phyloP scores from a whole-genome alignment of 2,113 vertebrate genomes.

The Saccopteryx leptura region DNA sequence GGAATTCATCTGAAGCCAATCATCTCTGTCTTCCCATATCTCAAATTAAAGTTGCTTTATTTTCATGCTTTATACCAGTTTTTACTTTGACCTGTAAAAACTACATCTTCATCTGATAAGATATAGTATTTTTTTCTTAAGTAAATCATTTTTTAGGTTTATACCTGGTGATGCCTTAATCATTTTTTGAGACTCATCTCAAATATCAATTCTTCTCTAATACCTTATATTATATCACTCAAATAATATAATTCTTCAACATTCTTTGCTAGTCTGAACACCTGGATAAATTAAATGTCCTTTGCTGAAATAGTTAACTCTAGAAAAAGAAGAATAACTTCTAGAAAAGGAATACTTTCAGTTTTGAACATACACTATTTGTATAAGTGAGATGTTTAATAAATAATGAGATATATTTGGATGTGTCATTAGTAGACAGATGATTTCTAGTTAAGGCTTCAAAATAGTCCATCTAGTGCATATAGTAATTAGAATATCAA shows the following conservation, averaged over 20 bases:
- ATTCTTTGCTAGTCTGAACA: neutral
- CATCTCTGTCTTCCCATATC: neutral
- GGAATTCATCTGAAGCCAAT: neutral
- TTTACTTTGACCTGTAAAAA: neutral
- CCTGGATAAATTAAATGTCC: neutral
- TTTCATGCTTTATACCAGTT: neutral
- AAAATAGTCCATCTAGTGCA: neutral
- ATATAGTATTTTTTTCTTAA: neutral
- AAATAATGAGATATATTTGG: neutral
- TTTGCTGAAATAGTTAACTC: conserved; percentile 5
- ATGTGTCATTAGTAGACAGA: neutral
- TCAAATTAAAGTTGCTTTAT: neutral
- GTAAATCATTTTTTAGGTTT: neutral
- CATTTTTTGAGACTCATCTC: neutral
- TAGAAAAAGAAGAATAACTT: conserved; percentile 4
- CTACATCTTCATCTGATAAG: neutral
- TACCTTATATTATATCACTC: neutral
- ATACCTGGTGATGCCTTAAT: neutral
- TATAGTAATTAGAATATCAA: neutral
- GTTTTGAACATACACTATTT: neutral
- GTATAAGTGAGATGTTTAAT: neutral
- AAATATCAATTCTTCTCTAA: neutral
- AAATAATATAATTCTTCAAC: neutral
- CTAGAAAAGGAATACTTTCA: neutral
- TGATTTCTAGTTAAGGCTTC: neutral